Conservation (phyloP, 2,888 invertebrate genomes). For the Atrina japonica region DNA sequence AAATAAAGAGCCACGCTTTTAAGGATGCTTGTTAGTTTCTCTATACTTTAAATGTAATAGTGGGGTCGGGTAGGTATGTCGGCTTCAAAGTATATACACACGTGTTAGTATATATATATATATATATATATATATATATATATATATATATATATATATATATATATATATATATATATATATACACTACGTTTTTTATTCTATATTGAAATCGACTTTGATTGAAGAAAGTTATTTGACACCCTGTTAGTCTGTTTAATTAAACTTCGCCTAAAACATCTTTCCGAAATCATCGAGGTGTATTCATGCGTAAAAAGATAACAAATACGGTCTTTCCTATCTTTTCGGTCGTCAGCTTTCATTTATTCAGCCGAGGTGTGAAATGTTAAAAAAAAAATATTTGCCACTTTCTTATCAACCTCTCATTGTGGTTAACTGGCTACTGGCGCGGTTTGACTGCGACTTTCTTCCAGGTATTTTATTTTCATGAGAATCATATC, state of each 20-base stretch:
- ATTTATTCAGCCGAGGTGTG: conserved; percentile 16
- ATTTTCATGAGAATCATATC: too few species aligned
- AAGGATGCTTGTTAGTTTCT: background rate
- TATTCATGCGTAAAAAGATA: conserved; percentile 29
- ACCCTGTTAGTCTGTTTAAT: conserved; percentile 33
- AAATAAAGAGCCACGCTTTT: background rate
- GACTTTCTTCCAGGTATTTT: too few species aligned
- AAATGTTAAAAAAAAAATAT: conserved; percentile 25
- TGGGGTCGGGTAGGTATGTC: too few species aligned
- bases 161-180: conserved; percentile 10
- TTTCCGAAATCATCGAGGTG: conserved; percentile 16
- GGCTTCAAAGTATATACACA: background rate
- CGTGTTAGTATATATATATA: background rate
- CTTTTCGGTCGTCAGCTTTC: conserved; percentile 7
- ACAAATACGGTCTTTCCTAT: conserved; percentile 15
- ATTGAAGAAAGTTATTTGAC: conserved; percentile 18
- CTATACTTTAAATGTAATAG: background rate
- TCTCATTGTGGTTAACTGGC: too few species aligned
- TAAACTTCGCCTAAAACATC: conserved; percentile 32
- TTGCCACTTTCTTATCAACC: too few species aligned
- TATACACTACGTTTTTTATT: background rate
- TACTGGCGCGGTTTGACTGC: too few species aligned
- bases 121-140: background rate
- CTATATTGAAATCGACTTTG: background rate
- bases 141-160: background rate